These are phyloP conservation scores for Polypterus bichir DNA, from an alignment of 2,113 vertebrate species.

Conservation along the genomic window DNA sequence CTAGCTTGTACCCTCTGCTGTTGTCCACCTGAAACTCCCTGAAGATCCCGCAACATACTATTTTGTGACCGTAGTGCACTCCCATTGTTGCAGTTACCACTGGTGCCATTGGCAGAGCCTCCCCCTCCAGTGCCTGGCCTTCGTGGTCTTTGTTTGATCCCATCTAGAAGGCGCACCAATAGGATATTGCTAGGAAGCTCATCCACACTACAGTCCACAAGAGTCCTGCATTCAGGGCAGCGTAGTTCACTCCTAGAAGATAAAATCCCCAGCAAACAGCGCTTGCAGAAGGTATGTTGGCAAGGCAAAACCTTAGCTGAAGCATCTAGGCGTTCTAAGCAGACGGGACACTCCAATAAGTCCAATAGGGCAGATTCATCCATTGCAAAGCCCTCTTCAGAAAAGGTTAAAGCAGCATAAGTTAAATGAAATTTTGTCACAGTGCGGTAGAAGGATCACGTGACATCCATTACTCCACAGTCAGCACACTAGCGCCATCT, in stretches of 20 bases:
- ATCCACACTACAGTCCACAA: constrained; percentile 82
- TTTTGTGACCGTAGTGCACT: constrained; percentile 40
- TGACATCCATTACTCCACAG: constrained; percentile 82
- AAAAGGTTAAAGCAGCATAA: neutral
- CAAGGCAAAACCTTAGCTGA: constrained; percentile 92
- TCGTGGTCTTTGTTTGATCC: constrained; percentile 90
- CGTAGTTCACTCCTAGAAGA: constrained; percentile 84
- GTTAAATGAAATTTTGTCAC: constrained; percentile 5
- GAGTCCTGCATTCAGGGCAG: constrained; percentile 88
- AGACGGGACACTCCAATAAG: constrained; percentile 92
- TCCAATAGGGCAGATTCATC: constrained; percentile 93
- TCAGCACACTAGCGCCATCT: constrained; percentile 34
- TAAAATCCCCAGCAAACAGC: constrained; percentile 86
- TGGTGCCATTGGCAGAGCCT: constrained; percentile 29
- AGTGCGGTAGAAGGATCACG: constrained; percentile 51
- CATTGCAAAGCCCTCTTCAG: constrained; percentile 45
- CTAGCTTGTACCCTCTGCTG: constrained; percentile 75
- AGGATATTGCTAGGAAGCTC: constrained; percentile 95
- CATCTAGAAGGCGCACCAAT: constrained; percentile 87
- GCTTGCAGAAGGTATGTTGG: constrained; percentile 93
- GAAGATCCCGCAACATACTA: constrained; percentile 58
- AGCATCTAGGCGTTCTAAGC: constrained; percentile 87
- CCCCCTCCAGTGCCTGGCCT: constrained; percentile 41
- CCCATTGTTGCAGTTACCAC: constrained; percentile 32
- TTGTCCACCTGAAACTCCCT: constrained; percentile 53